Evolutionary conservation across 2,888 invertebrate genomes (phyloP).

Genomic region (Neria commutata): DNA sequence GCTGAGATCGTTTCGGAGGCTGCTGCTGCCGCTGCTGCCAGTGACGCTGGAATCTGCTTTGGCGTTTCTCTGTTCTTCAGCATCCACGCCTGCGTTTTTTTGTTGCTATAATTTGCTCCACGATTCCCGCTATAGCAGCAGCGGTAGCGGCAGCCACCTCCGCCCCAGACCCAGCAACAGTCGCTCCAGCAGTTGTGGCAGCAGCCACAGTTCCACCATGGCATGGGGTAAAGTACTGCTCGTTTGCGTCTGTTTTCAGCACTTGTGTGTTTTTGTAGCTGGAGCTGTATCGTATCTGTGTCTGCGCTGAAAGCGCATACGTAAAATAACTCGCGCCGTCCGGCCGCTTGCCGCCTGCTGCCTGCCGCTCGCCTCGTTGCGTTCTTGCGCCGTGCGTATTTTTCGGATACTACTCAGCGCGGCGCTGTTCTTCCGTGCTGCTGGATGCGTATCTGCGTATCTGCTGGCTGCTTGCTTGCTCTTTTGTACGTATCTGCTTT

Average conservation of each 20-base stretch:
- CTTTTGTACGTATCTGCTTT: no score
- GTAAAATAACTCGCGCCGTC: slow-evolving; percentile 2
- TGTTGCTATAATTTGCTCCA: no score
- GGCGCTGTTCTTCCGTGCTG: no score
- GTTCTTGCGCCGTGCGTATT: slow-evolving; percentile 28
- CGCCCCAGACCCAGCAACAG: background rate
- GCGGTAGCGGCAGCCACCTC: background rate
- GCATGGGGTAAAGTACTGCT: slow-evolving; percentile 11
- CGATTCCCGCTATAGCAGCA: background rate
- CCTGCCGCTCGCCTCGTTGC: slow-evolving; percentile 26
- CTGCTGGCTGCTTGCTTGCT: no score
- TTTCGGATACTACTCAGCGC: no score
- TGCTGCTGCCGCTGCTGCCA: no score
- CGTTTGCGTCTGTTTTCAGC: background rate
- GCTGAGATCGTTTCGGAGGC: no score
- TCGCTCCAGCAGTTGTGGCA: background rate
- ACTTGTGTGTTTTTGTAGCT: background rate
- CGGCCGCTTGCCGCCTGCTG: slow-evolving; percentile 16
- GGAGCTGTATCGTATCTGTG: no score
- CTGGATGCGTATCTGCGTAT: no score
- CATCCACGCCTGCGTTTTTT: no score
- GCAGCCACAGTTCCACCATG: background rate
- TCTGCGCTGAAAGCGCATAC: background rate
- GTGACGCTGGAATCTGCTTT: no score
- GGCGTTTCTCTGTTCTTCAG: no score